Percentiles rank a stretch among this genome's conserved stretches.
These are phyloP conservation scores for Oncopodura yosiiana DNA, from an alignment of 1,140 invertebrate species.

Conservation along the genomic window DNA sequence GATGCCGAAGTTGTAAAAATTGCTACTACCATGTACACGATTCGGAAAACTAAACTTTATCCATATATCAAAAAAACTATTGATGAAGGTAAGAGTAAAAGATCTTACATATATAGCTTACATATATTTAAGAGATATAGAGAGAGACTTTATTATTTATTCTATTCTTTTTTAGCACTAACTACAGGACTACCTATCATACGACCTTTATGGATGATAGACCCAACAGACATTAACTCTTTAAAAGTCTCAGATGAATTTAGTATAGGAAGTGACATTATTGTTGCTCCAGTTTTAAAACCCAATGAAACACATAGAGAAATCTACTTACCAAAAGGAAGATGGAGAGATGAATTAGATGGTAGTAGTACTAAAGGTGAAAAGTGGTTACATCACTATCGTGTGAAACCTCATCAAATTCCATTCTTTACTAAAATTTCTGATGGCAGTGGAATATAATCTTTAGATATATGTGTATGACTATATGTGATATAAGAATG, in stretches of 20 bases:
- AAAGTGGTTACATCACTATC: constrained; percentile 78
- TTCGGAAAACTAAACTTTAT: constrained; percentile 44
- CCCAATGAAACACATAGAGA: constrained; percentile 51
- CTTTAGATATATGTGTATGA: no score
- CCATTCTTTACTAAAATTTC: constrained; percentile 77
- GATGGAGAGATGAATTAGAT: constrained; percentile 83
- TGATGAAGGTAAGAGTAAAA: no score
- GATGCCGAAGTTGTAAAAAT: constrained; percentile 63
- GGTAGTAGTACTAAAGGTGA: constrained; percentile 71
- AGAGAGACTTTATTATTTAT: no score
- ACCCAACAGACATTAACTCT: constrained; percentile 66
- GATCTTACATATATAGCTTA: constrained; percentile 24
- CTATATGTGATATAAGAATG: no score
- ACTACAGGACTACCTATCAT: constrained; percentile 47
- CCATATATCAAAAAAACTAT: constrained; percentile 31
- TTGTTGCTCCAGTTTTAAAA: constrained; percentile 80
- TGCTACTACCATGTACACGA: constrained; percentile 59
- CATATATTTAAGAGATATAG: no score
- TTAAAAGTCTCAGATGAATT: constrained; percentile 77
- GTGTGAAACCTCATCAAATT: constrained; percentile 63
- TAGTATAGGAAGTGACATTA: constrained; percentile 75
- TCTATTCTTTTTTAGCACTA: no score
- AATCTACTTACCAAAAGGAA: constrained; percentile 74
- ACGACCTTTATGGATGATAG: constrained; percentile 83
- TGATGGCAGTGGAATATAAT: constrained; percentile 51